Evolutionary conservation across 2,888 invertebrate species (phyloP), one percentile per base, ranked within the genome.

Genomic region (Hemistola chrysoprasaria): DNA sequence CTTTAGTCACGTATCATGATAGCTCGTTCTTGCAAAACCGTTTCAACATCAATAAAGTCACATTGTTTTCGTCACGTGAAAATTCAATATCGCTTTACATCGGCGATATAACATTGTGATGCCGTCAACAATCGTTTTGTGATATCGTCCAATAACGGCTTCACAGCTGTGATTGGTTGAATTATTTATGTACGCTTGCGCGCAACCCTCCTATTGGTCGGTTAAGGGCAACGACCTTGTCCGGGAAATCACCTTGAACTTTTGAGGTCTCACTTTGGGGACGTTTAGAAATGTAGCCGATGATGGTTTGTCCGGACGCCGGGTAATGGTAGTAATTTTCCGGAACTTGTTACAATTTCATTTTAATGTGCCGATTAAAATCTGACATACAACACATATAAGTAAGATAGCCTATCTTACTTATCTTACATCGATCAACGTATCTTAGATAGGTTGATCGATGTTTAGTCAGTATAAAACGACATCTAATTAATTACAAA

Each of bases 161-260:
- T 48, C 45, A 47, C 55, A 44, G 28, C 36, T 34, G 42, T 58
- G 65, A 70, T 70, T 70, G 65, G 67, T 59, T 51, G 59, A 51
- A 54, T 54, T 40, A 32, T 44, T 41, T 37, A 21, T 46, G 43
- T 49, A 37, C 37, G 46, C 10, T 51, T 50, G 52, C 53, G 58
- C 44, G 49, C 44, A 36, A 44, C 47, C 49, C 34, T 52, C 38
- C 47, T 28, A 72, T 75, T 75, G 75, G 75, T 54, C 9, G 16
- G 34, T 53, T 44, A 21, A 47, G 73, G 62, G 55, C 64, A 59
- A 54, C 50, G 50, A 71, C 64, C 72, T 69, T 59, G 53, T 32
- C 25, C 24, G 38, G 33, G 30, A 53, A 55, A 50, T 62, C 40
- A 59, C 70, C 71, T 71, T 74, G 73, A 76, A 68, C 42, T 66